Base-by-base conservation (phyloP, 1,140 invertebrate species). In the Asbolus verrucosus region DNA sequence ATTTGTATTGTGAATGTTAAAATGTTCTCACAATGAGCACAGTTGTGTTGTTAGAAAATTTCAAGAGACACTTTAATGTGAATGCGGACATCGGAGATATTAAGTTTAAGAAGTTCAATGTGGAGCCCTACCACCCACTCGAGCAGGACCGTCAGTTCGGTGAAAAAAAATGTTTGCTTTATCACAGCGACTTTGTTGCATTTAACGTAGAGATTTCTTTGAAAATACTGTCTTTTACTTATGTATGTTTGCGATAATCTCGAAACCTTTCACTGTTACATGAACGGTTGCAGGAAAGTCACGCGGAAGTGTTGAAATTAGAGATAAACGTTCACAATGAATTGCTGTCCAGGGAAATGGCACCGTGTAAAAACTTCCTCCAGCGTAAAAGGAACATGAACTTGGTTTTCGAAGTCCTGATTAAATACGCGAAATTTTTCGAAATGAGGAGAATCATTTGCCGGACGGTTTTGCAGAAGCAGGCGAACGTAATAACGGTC, bases 361-460 rank as follows among this genome's bases (percentile, higher is more conserved):
- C 27, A 1, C 2, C 19, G 8, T 69, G 67, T 61, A 36, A 41
- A 8, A 69, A 69, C 19, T 69, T 69, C 21, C 30, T 69, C 1
- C 67, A 69, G 30, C 50, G 67, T 9, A 61, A 43, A n/a, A 61
- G 67, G 19, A 62, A 43, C 36, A 15, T 69, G 11, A 69, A 69
- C 33, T 31, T 60, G 13, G 43, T 59, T 1, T 69, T 69, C 11
- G 13, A 31, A 30, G 15, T 43, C 11, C 14, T 69, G 2, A 62
- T 27, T 6, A 62, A 63, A 69, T 62, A 43, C 24, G 27, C 67
- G n/a, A 21, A 41, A 21, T 16, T 62, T 6, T 62, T 31, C 31
- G 67, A 69, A 62, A 38, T 27, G 27, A 39, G 67, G 62, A 39
- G 67, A 46, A 19, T 69, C 5, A 69, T 69, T 31, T 61, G 38